phyloP scores from a whole-genome alignment of 2,888 invertebrate genomes.

The Cremastinae sp. region DNA sequence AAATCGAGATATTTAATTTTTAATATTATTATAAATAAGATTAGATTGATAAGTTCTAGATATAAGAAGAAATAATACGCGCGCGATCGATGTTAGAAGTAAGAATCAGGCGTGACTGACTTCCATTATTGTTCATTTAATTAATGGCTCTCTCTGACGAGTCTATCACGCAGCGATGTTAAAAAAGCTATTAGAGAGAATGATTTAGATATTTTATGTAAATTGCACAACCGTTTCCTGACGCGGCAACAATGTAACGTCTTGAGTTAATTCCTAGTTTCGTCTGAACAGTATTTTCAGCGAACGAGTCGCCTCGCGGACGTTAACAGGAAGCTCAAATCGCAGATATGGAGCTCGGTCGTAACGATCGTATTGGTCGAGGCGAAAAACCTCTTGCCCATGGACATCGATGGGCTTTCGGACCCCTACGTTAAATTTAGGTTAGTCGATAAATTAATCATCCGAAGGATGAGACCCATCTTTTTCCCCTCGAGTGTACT shows the following conservation, averaged over 20 bases:
- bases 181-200: not conserved
- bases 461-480: too few species aligned
- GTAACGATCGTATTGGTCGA: constrained; percentile 98
- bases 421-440: constrained; percentile 98
- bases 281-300: constrained; percentile 86
- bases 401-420: constrained; percentile 93
- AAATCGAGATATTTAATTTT: constrained; percentile 80
- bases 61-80: too few species aligned
- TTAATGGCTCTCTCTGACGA: too few species aligned
- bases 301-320: constrained; percentile 89
- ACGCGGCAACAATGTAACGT: constrained; percentile 50
- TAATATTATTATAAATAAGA: constrained; percentile 79
- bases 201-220: constrained; percentile 64
- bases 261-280: constrained; percentile 61
- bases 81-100: too few species aligned
- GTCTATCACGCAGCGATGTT: too few species aligned
- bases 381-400: constrained; percentile 92
- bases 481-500: too few species aligned
- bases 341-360: constrained; percentile 98
- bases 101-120: too few species aligned
- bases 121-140: too few species aligned
- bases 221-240: constrained; percentile 23
- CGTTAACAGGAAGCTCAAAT: constrained; percentile 91
- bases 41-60: too few species aligned
- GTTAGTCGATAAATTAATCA: constrained; percentile 81